Evolutionary conservation across 1,140 invertebrate species (phyloP).

Genomic region (Caenorhabditis tropicalis): DNA sequence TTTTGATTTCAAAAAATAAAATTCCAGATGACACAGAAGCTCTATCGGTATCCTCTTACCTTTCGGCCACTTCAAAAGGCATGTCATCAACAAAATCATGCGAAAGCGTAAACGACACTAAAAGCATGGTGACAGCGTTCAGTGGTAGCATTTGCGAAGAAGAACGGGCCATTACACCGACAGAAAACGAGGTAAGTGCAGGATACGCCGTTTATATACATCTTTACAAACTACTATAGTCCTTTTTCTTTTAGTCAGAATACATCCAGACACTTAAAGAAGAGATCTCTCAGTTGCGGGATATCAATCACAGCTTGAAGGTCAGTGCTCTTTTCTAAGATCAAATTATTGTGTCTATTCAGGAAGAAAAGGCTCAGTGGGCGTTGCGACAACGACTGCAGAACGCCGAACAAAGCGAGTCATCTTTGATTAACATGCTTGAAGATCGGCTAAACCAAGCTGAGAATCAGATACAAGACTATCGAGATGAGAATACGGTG

Average conservation of each 20-base stretch:
- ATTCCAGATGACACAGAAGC: slow-evolving; percentile 49
- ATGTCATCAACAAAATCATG: slow-evolving; percentile 53
- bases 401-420: slow-evolving; percentile 54
- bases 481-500: slow-evolving; percentile 69
- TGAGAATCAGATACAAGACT: slow-evolving; percentile 68
- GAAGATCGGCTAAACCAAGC: slow-evolving; percentile 68
- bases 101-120: slow-evolving; percentile 58
- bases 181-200: slow-evolving; percentile 60
- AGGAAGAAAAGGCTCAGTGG: slow-evolving; percentile 52
- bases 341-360: slow-evolving; percentile 1
- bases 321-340: not conserved
- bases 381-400: slow-evolving; percentile 56
- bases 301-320: slow-evolving; percentile 47
- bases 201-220: not conserved
- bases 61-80: slow-evolving; percentile 50
- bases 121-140: slow-evolving; percentile 68
- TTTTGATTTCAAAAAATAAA: not conserved
- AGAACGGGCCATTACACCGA: slow-evolving; percentile 65
- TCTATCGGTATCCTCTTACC: slow-evolving; percentile 49
- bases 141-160: slow-evolving; percentile 63
- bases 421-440: slow-evolving; percentile 61
- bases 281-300: slow-evolving; percentile 74
- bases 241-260: slow-evolving; percentile 45
- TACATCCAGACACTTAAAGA: slow-evolving; percentile 76
- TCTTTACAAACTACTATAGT: not conserved